Evolutionary conservation across 2,113 vertebrate genomes (phyloP), one percentile per base, ranked within the genome.

Genomic region (Struthio camelus): DNA sequence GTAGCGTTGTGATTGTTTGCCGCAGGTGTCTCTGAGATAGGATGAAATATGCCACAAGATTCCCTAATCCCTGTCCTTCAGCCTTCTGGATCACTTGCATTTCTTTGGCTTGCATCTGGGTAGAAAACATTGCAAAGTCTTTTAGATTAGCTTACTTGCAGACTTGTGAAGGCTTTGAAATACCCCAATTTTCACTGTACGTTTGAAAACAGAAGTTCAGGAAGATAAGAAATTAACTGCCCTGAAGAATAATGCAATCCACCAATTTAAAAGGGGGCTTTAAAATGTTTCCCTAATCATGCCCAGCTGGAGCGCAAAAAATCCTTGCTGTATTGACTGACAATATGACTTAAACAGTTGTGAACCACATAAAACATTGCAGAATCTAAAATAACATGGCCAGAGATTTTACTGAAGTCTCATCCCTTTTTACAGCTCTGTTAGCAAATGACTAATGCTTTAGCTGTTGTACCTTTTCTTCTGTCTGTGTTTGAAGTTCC

Each of bases 1-100:
- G 96, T 4, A 96, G 85, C 27, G 80, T 4, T 2, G 36, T 34
- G 27, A 95, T 87, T 2, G 48, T 40, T 69, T 96, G 83, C 59
- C 95, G 89, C 23, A 97, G 85, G 40, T 97, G 95, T 6, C 96
- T 91, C 34, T 96, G 94, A 44, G 75, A 82, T 2, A 97, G 87
- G 40, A 96, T 59, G 46, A 77, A 94, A 59, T 77, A 96, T 0
- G 58, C 61, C 65, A 92, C 59, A 1, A 88, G 6, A 18, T 64
- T 18, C 34, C 50, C 65, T 3, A 59, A 32, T 25, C 71, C 10
- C 40, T 83, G 22, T n/a, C 48, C 91, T 75, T 48, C 0, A 0
- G 20, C 46, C 38, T 95, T 76, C 40, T 80, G 79, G 11, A 97
- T 89, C 17, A 51, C 67, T 81, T 80, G 27, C 3, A 10, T 51